Evolutionary conservation across 1,140 invertebrate genomes (phyloP).

Genomic region (Calephelis virginiensis): DNA sequence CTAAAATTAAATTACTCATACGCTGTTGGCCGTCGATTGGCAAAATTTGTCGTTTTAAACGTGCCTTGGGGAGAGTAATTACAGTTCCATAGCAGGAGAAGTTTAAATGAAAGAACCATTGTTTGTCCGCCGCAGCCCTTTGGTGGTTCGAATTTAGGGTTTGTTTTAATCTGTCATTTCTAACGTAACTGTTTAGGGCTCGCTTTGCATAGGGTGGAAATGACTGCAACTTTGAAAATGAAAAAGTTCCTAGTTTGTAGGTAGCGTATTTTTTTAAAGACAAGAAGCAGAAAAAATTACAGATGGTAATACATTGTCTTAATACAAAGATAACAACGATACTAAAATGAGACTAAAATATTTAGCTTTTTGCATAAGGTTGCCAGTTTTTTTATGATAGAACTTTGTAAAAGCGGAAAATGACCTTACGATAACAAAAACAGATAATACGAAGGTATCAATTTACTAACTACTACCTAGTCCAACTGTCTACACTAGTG

Average conservation of each 20-base stretch:
- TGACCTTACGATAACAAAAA: too few species aligned
- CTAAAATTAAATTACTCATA: constrained; percentile 3
- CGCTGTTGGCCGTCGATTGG: constrained; percentile 49
- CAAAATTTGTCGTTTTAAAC: constrained; percentile 47
- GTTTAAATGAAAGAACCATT: constrained; percentile 46
- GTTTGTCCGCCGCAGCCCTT: constrained; percentile 38
- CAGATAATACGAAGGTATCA: too few species aligned
- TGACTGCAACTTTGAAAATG: background rate
- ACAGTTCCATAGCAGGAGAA: constrained; percentile 22
- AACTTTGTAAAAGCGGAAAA: too few species aligned
- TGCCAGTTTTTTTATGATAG: too few species aligned
- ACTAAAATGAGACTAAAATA: too few species aligned
- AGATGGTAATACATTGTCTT: too few species aligned
- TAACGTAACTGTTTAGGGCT: constrained; percentile 21
- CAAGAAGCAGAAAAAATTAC: too few species aligned
- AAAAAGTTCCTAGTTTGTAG: background rate
- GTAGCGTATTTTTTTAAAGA: too few species aligned
- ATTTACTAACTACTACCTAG: too few species aligned
- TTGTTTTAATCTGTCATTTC: constrained; percentile 35
- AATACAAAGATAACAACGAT: too few species aligned
- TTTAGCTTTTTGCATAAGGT: too few species aligned
- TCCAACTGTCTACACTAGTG: too few species aligned
- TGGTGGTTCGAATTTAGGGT: constrained; percentile 27
- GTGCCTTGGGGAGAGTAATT: constrained; percentile 32
- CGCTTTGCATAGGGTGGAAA: constrained; percentile 5